Evolutionary conservation across 2,113 vertebrate species (phyloP), one percentile per base, ranked within the genome.

Genomic region (Xenopus laevis): DNA sequence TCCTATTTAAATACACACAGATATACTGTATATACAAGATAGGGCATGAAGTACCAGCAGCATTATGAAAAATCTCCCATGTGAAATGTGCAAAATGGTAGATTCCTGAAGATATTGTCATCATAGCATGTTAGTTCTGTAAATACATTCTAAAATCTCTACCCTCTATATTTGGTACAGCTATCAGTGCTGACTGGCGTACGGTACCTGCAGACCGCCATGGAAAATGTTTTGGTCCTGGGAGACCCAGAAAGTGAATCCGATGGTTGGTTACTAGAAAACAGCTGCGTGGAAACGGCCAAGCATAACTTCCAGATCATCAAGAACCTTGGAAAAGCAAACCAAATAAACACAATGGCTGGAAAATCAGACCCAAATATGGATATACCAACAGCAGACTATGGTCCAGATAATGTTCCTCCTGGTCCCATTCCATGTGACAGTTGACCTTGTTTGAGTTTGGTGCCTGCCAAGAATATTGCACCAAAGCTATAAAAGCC

Each of bases 201-300:
- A 11, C 92, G 94, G 18, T 95, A 94, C 82, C 92, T 95, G 45
- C 94, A 95, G 83, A 95, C 94, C 13, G 91, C 94, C 65, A 86
- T 95, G 87, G 92, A 91, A 77, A 95, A 94, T 0, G 84, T 93
- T 68, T 83, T 93, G 17, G 83, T 91, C 44, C 82, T 89, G 2
- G 93, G 91, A 16, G 91, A 95, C 79, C 72, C 89, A 10, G 82
- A 94, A 66, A 87, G 89, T 0, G 92, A 95, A 76, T 94, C 93
- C 1, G 92, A 95, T 0, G 94, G 93, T 45, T 95, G 93, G 93
- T 79, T 95, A 71, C 87, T 95, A 65, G 91, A 95, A 80, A 94
- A 92, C 40, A 87, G 91, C 83, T 90, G 94, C 63, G 87, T 92
- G 77, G 93, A 94, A 86, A 95, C 92, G 0, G 93, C 93, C 40